Conservation (phyloP, 2,113 vertebrate species). For the Theropithecus gelada region DNA sequence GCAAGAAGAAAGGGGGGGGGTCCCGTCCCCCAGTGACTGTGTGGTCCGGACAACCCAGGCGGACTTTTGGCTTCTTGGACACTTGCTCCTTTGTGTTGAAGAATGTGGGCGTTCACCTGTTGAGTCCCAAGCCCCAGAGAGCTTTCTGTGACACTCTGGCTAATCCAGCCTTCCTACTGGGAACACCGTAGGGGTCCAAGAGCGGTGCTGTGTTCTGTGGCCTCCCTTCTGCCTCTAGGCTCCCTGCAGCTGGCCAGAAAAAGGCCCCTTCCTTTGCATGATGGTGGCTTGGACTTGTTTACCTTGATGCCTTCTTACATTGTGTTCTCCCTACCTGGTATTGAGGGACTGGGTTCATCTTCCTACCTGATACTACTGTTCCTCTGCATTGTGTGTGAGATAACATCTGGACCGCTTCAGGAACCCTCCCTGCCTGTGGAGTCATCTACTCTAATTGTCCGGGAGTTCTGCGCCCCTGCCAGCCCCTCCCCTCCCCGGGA, state of each 20-base stretch:
- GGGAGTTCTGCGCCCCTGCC: neutral
- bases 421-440: no score
- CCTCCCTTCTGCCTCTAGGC: neutral
- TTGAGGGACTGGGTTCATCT: neutral
- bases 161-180: neutral
- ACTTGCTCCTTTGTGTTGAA: neutral
- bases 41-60: no score
- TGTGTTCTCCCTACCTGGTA: neutral
- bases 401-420: no score
- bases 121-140: neutral
- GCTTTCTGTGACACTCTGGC: neutral
- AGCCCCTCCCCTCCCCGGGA: accelerated
- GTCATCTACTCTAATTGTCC: accelerated
- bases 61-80: accelerated
- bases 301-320: accelerated
- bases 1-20: neutral
- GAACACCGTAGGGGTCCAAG: no score
- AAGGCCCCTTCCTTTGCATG: neutral
- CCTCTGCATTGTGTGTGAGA: neutral
- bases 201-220: accelerated
- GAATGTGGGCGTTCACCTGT: neutral
- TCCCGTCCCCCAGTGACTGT: accelerated
- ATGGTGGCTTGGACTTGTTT: neutral
- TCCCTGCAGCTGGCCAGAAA: neutral
- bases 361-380: neutral